These are phyloP conservation scores for Lasioglossum morio DNA, from an alignment of 2,888 invertebrate genomes.

Conservation along the genomic window DNA sequence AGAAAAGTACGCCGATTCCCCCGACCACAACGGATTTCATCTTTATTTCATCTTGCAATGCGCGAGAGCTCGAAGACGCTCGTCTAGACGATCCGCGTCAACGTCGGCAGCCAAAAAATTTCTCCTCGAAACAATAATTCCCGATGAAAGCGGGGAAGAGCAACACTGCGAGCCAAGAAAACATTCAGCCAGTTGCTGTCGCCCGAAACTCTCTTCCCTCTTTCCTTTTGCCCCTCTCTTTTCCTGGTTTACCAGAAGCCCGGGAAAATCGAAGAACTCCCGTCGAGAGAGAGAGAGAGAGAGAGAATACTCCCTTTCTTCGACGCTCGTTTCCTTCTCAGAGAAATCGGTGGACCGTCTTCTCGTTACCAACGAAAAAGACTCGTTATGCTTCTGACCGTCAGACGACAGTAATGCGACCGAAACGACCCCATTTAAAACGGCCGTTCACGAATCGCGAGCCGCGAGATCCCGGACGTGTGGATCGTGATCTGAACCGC, in stretches of 20 bases:
- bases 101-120: conserved; percentile 46
- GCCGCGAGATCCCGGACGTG: conserved; percentile 1
- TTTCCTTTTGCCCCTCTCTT: neutral
- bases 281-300: conserved; percentile 41
- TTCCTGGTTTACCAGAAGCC: conserved; percentile 3
- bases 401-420: conserved; percentile 37
- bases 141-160: conserved; percentile 45
- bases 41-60: conserved; percentile 46
- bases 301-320: conserved; percentile 43
- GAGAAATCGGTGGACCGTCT: conserved; percentile 54
- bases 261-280: conserved; percentile 17
- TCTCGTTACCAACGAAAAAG: conserved; percentile 59
- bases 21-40: conserved; percentile 41
- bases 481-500: conserved; percentile 36
- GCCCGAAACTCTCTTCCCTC: conserved; percentile 13
- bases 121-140: conserved; percentile 54
- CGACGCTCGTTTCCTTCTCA: conserved; percentile 39
- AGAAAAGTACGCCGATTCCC: conserved; percentile 36
- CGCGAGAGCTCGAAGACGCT: conserved; percentile 62
- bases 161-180: conserved; percentile 65
- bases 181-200: conserved; percentile 43
- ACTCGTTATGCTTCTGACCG: conserved; percentile 49
- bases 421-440: conserved; percentile 35
- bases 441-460: conserved; percentile 33
- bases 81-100: conserved; percentile 76